phyloP scores from a whole-genome alignment of 1,140 invertebrate genomes.

The Phymastichus coffea region DNA sequence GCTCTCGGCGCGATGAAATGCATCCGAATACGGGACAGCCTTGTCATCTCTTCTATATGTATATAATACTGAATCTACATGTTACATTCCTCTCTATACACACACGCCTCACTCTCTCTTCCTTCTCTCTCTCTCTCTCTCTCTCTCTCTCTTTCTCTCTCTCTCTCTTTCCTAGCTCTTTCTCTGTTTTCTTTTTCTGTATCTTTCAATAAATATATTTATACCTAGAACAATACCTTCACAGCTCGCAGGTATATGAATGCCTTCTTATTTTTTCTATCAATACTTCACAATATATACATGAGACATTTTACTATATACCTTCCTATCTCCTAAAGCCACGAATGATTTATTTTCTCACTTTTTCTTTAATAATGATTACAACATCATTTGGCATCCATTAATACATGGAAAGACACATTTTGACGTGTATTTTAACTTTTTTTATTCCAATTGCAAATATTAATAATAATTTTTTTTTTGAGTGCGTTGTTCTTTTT shows the following conservation, averaged over 20 bases:
- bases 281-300: too few species aligned
- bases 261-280: too few species aligned
- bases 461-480: too few species aligned
- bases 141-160: neutral
- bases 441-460: too few species aligned
- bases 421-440: too few species aligned
- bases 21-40: conserved; percentile 35
- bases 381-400: too few species aligned
- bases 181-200: neutral
- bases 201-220: conserved; percentile 11
- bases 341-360: too few species aligned
- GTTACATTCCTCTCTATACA: neutral
- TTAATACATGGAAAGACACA: too few species aligned
- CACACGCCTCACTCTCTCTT: neutral
- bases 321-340: neutral
- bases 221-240: conserved; percentile 7
- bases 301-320: neutral
- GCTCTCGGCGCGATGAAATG: conserved; percentile 3
- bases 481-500: too few species aligned
- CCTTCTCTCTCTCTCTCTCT: conserved; percentile 14
- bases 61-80: conserved; percentile 1
- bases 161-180: conserved; percentile 4
- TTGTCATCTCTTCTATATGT: conserved; percentile 29
- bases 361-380: neutral
- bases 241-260: too few species aligned